These are phyloP conservation scores for Neosilurus hyrtlii DNA, from an alignment of 2,797 vertebrate species.

Conservation along the genomic window DNA sequence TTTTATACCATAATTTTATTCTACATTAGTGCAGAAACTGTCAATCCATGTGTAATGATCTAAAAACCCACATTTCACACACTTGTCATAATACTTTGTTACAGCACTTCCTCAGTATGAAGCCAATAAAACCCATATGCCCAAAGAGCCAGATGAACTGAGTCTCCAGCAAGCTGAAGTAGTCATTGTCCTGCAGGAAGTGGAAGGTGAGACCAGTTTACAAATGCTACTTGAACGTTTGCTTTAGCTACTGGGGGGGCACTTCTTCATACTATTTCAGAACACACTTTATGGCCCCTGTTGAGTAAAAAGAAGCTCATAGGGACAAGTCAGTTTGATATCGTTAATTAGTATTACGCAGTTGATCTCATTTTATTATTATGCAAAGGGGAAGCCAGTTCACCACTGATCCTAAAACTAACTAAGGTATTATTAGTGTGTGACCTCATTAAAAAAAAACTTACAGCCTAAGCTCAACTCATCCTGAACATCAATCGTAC, in stretches of 20 bases:
- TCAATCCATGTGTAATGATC: too few relatives aligned
- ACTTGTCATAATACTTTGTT: conserved; percentile 23
- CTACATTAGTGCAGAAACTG: neutral
- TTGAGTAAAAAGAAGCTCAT: neutral
- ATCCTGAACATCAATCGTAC: neutral
- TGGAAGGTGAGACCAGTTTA: conserved; percentile 78
- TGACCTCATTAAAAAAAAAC: too few relatives aligned
- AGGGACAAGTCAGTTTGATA: neutral
- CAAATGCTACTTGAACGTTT: neutral
- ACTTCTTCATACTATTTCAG: too few relatives aligned
- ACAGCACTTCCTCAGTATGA: conserved; percentile 87
- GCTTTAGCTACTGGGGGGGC: neutral
- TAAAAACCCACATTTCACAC: too few relatives aligned
- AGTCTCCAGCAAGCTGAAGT: conserved; percentile 87
- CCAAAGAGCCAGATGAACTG: conserved; percentile 86
- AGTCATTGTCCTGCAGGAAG: conserved; percentile 78
- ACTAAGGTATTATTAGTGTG: too few relatives aligned
- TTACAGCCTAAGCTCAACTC: neutral
- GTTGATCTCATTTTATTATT: neutral
- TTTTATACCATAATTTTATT: neutral
- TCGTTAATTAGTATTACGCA: neutral
- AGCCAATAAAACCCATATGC: conserved; percentile 82
- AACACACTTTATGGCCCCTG: neutral
- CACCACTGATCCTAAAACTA: neutral
- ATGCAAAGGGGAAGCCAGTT: neutral